These are phyloP conservation scores for Limnodromus scolopaceus DNA, from an alignment of 2,797 vertebrate species.

Conservation along the genomic window DNA sequence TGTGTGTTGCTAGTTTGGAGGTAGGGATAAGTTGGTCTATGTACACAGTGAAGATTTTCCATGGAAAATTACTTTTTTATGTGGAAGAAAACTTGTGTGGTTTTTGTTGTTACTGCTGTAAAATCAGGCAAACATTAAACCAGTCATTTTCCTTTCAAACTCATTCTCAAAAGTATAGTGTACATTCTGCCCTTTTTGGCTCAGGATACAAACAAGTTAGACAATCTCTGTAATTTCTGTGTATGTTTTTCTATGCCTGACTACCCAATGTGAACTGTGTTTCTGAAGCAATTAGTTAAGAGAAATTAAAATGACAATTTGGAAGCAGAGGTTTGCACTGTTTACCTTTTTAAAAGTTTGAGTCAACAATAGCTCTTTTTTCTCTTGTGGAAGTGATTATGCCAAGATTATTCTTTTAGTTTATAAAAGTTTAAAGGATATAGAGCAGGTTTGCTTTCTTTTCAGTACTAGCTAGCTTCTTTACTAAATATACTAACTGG, in stretches of 20 bases:
- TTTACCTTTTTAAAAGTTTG: not conserved
- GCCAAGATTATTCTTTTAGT: not conserved
- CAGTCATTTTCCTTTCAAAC: not conserved
- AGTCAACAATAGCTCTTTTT: not conserved
- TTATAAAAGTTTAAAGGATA: not conserved
- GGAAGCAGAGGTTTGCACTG: not conserved
- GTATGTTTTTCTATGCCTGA: not conserved
- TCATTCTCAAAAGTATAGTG: not conserved
- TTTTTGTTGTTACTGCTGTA: not conserved
- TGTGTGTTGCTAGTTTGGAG: not conserved
- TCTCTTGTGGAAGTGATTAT: not conserved
- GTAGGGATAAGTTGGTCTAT: not conserved
- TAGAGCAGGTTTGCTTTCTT: not conserved
- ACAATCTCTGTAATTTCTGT: not conserved
- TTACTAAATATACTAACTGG: not conserved
- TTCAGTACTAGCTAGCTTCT: not conserved
- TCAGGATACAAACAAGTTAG: not conserved
- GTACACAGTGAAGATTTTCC: not conserved
- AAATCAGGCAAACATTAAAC: not conserved
- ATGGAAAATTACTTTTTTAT: not conserved
- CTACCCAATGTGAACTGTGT: not conserved
- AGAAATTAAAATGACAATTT: not conserved
- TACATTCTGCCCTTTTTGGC: not conserved
- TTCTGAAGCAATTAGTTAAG: not conserved
- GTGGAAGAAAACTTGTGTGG: accelerated